Percentiles rank a stretch among this genome's conserved stretches.
phyloP scores from a whole-genome alignment of 2,888 invertebrate species.

The Colletes collaris region DNA sequence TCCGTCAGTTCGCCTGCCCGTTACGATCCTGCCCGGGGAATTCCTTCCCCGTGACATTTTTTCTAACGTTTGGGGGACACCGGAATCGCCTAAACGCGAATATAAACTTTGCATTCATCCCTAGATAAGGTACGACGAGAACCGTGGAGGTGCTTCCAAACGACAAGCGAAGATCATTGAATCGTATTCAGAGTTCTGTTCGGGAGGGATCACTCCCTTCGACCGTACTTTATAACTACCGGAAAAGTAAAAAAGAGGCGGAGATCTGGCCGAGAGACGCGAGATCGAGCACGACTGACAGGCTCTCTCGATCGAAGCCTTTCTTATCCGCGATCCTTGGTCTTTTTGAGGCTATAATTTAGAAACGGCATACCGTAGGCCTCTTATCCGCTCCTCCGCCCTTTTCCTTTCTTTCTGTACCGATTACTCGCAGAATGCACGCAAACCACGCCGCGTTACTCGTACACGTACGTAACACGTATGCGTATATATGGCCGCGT shows the following conservation, averaged over 20 bases:
- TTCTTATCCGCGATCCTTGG: conserved; percentile 51
- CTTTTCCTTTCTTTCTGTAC: conserved; percentile 36
- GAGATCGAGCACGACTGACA: too few species aligned
- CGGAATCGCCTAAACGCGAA: too few species aligned
- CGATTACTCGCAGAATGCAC: conserved; percentile 64
- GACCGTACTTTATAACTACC: too few species aligned
- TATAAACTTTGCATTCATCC: too few species aligned
- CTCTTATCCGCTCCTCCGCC: conserved; percentile 48
- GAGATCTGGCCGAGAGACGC: too few species aligned
- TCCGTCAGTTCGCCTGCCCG: conserved; percentile 21
- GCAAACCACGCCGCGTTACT: conserved; percentile 36
- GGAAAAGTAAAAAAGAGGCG: too few species aligned
- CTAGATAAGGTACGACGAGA: too few species aligned
- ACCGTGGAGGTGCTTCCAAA: too few species aligned
- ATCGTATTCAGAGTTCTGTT: too few species aligned
- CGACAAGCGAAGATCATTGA: too few species aligned
- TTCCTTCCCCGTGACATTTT: conserved; percentile 20
- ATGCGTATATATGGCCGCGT: conserved; percentile 31
- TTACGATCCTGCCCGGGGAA: conserved; percentile 2
- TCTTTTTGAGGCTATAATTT: conserved; percentile 68
- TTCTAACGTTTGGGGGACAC: too few species aligned
- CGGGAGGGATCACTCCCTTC: too few species aligned
- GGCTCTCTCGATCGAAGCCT: conserved; percentile 29
- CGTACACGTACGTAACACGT: conserved; percentile 15
- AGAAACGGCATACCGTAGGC: conserved; percentile 58